Evolutionary conservation across 2,113 vertebrate genomes (phyloP).

Genomic region (Meriones unguiculatus): DNA sequence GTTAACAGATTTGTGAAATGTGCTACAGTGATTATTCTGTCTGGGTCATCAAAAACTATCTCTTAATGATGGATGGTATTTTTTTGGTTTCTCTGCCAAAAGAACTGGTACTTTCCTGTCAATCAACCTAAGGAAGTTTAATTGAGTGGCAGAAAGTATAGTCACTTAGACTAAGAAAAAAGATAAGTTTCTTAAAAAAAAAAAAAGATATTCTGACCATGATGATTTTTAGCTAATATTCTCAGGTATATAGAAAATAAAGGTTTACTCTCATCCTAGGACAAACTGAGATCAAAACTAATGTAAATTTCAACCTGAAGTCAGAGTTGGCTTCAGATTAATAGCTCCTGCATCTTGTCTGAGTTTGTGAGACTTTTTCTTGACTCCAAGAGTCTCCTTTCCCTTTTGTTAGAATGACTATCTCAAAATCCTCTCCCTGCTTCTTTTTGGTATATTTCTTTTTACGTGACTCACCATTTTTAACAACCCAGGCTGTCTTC

Average conservation of each 20-base stretch:
- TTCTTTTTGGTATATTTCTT: background rate
- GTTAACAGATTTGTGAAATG: background rate
- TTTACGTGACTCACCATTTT: background rate
- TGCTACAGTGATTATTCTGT: background rate
- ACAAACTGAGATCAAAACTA: background rate
- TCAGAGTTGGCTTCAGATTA: background rate
- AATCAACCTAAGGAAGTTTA: conserved; percentile 27
- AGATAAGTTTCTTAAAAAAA: background rate
- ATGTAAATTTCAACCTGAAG: background rate
- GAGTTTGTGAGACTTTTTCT: background rate
- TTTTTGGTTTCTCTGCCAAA: background rate
- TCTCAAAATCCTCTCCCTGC: background rate
- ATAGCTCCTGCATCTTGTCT: background rate
- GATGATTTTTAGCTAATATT: background rate
- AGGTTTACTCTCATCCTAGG: background rate
- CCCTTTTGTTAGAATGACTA: background rate
- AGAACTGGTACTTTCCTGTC: background rate
- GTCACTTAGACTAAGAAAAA: background rate
- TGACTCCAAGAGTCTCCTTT: background rate
- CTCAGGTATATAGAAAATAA: background rate
- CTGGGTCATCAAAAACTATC: background rate
- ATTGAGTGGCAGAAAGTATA: conserved; percentile 21
- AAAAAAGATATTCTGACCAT: background rate
- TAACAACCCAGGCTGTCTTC: background rate
- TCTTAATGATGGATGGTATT: background rate